Evolutionary conservation across 2,888 invertebrate species (phyloP), one percentile per base, ranked within the genome.

Genomic region (Tenthredo livida): DNA sequence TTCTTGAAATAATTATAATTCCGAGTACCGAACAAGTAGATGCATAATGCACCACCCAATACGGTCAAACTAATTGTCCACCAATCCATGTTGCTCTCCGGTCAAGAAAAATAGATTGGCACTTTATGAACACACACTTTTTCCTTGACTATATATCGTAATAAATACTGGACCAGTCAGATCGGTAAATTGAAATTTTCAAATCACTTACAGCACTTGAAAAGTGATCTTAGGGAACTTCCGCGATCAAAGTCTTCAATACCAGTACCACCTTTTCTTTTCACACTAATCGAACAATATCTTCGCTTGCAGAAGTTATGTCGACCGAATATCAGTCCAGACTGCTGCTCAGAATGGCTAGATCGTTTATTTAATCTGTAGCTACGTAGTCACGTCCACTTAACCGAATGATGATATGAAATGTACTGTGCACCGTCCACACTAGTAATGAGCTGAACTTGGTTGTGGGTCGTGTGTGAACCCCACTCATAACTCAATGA

Each of bases 1-100:
- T 83, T 85, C 29, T 77, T 87, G 91, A 91, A 91, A 61, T 89
- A 90, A 0, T 83, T 84, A n/a, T 85, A 43, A 17, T 77, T 67
- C 5, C 82, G 33, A 33, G 78, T 47, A 3, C 61, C 47, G 85
- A 90, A 90, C 17, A 85, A 43, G 1, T 21, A 67, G 6, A 85
- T 12, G 0, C 17, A 21, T 5, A 83, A 0, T 50, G 80, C 67
- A 33, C 86, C 58, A 7, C 84, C 77, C 9, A 77, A n/a, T 12
- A 61, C 21, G 12, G 61, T 25, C 2, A 86, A 40, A 29, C 50
- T n/a, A 47, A 21, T 29, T 77, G 17, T 86, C 86, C 84, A 87
- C 5, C 0, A 12, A 58, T 78, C 78, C 78, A 78, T 58, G 73
- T 37, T 33, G 73, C 17, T 33, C 17, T 37, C 12, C 3, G 2